These are phyloP conservation scores for Mus minutoides DNA, from an alignment of 2,797 vertebrate species.

Conservation along the genomic window DNA sequence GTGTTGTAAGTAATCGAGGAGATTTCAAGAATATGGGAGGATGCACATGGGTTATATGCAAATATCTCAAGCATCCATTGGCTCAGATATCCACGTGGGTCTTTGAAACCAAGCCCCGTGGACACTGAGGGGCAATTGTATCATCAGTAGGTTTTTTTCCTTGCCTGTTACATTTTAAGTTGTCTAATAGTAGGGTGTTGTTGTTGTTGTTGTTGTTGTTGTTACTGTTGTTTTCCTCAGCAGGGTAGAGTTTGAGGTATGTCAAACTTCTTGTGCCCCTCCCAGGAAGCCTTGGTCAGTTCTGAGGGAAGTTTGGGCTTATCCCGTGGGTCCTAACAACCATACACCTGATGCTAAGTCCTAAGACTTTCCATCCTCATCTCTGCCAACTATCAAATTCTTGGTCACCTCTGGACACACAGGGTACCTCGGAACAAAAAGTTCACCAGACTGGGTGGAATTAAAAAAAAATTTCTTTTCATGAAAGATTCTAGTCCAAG, in stretches of 20 bases:
- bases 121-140: neutral
- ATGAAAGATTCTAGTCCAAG: constrained; percentile 16
- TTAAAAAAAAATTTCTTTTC: constrained; percentile 16
- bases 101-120: neutral
- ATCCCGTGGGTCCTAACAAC: neutral
- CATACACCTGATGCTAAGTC: neutral
- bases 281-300: neutral
- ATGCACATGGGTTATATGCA: neutral
- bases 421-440: neutral
- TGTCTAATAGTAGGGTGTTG: neutral
- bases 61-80: neutral
- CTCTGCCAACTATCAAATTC: neutral
- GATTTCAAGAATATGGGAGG: neutral
- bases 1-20: neutral
- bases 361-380: neutral
- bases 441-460: neutral
- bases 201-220: neutral
- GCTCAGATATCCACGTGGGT: neutral
- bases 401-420: neutral
- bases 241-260: neutral
- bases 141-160: neutral
- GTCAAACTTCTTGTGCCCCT: neutral
- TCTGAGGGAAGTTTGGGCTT: neutral
- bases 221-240: neutral
- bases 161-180: neutral